These are phyloP conservation scores for Burhinus bistriatus DNA, from an alignment of 2,113 vertebrate genomes.

Conservation along the genomic window DNA sequence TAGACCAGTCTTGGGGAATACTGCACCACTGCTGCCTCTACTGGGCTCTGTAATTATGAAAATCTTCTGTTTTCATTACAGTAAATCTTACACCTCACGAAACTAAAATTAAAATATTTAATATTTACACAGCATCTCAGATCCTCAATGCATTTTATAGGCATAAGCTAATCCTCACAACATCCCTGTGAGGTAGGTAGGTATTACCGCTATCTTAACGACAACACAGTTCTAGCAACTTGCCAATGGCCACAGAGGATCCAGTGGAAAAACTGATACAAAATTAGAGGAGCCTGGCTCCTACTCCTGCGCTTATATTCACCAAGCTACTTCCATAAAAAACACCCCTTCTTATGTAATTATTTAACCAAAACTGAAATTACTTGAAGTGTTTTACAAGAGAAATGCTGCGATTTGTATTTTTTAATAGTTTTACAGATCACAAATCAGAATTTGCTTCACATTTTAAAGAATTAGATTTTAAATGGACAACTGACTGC, in stretches of 20 bases:
- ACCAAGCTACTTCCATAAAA: conserved; percentile 43
- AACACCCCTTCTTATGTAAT: background rate
- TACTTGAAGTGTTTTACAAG: background rate
- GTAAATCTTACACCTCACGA: conserved; percentile 36
- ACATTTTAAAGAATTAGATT: background rate
- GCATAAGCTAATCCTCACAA: conserved; percentile 55
- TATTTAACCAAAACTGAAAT: background rate
- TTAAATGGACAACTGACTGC: background rate
- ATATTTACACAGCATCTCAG: conserved; percentile 40
- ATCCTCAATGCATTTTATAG: conserved; percentile 35
- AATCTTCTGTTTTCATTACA: background rate
- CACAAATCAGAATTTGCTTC: background rate
- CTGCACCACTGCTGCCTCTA: background rate
- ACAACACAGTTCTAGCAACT: background rate
- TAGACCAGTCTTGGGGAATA: background rate
- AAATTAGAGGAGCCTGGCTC: conserved; percentile 52
- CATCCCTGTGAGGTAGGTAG: conserved; percentile 60
- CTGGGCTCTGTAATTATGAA: background rate
- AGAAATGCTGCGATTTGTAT: background rate
- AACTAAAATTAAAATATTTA: conserved; percentile 33
- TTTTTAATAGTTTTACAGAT: background rate
- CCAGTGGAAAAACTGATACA: conserved; percentile 21
- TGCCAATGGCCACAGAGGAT: background rate
- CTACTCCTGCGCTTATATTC: conserved; percentile 53
- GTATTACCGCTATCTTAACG: background rate